Evolutionary conservation across 2,888 invertebrate genomes (phyloP).

Genomic region (Eristalinus sepulchralis): DNA sequence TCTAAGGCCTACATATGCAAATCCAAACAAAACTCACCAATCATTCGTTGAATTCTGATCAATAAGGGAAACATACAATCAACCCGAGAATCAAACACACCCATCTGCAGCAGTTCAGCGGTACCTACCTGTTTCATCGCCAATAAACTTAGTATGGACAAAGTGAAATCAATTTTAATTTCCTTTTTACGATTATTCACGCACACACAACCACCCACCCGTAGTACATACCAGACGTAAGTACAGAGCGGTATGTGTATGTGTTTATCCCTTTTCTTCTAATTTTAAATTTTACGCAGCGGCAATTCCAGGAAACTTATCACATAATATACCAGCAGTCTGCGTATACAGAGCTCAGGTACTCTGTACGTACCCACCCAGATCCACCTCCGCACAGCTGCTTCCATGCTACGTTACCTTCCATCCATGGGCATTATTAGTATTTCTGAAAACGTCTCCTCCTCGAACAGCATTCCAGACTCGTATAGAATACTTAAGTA

Average conservation of each 20-base stretch:
- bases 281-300: constrained; percentile 67
- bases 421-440: constrained; percentile 70
- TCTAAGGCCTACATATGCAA: constrained; percentile 52
- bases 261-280: constrained; percentile 53
- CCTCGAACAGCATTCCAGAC: constrained; percentile 69
- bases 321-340: constrained; percentile 36
- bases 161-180: constrained; percentile 68
- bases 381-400: constrained; percentile 63
- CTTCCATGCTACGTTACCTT: constrained; percentile 50
- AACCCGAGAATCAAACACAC: background rate
- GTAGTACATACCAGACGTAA: background rate
- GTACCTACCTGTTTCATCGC: background rate
- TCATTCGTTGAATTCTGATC: constrained; percentile 49
- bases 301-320: constrained; percentile 60
- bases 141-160: constrained; percentile 56
- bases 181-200: constrained; percentile 49
- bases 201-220: background rate
- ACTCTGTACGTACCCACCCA: constrained; percentile 44
- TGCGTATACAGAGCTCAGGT: constrained; percentile 14
- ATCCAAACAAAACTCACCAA: constrained; percentile 18
- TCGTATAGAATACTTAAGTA: constrained; percentile 67
- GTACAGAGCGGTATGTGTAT: constrained; percentile 13
- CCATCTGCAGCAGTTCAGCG: background rate
- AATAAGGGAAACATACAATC: background rate
- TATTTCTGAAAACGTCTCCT: constrained; percentile 69